Base-by-base conservation (phyloP, 2,888 invertebrate species). In the Scelioninae gen. 2 region DNA sequence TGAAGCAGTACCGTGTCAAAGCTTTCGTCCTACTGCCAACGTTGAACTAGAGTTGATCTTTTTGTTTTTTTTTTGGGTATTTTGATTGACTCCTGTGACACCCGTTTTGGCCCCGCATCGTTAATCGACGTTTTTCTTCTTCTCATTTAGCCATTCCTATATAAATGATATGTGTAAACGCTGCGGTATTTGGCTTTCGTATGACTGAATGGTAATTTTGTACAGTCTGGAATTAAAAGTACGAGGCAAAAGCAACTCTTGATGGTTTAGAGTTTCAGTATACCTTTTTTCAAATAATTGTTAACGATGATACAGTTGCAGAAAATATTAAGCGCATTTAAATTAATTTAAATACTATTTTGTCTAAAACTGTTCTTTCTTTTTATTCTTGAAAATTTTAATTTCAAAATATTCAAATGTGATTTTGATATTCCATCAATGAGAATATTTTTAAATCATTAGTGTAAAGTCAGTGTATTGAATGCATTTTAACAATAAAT, bases 1-100 rank as follows among this genome's bases (percentile, higher is more conserved):
- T 61, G 75, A 79, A 67, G 22, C 61, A 52, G 43, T 1, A 52
- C 50, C 28, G 41, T 37, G 58, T 11, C 41, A 60, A 68, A 69
- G 72, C 72, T 65, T 72, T 61, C 72, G 55, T 52, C 58, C 35
- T 64, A 39, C 15, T 63, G 52, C 45, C 65, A 53, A 35, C 52
- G 46, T 64, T 57, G 46, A 65, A 11, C 16, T 46, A 50, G 41
- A 52, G 31, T 53, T 64, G 63, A 63, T 25, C 43, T 33, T 33
- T 31, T 18, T 19, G 52, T 43, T 63, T 63, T 43, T 63, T 43
- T 63, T 63, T 43, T 63, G 43, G 52, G 35, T 19, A 33, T 35
- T 53, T 53, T 43, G 45, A 53, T 13, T 45, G 45, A 58, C n/a
- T 58, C 57, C 43, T n/a, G 16, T 57, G 41, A 46, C 19, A 45